Conservation (phyloP, 1,140 invertebrate species). For the Globodera ellingtonae region DNA sequence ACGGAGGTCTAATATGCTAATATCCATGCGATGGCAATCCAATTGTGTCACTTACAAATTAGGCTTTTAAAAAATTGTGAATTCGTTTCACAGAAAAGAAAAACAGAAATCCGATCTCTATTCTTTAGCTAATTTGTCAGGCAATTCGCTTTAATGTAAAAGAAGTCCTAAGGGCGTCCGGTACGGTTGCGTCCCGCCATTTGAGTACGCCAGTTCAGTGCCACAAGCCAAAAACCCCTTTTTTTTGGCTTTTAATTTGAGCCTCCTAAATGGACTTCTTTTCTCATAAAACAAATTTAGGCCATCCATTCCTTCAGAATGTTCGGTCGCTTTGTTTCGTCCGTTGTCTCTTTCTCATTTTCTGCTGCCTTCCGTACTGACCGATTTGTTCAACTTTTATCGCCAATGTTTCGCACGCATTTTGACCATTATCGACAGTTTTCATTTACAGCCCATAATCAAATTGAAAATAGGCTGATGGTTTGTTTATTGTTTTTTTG, state of each 20-base stretch:
- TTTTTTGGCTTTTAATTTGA: not conserved
- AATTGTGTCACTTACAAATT: no score
- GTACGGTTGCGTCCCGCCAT: no score
- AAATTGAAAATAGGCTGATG: not conserved
- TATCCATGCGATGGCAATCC: no score
- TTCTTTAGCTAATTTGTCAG: not conserved
- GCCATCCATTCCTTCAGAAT: not conserved
- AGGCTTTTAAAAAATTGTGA: no score
- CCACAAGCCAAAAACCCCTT: no score
- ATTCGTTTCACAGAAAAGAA: not conserved
- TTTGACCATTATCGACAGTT: not conserved
- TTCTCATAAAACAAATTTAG: not conserved
- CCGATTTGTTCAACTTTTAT: not conserved
- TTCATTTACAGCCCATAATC: constrained; percentile 2
- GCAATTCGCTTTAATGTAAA: not conserved
- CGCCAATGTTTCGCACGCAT: not conserved
- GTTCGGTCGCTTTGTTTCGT: not conserved
- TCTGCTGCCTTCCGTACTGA: not conserved
- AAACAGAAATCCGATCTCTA: not conserved
- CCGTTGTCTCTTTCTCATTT: not conserved
- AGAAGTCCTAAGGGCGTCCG: not conserved
- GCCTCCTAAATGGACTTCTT: no score
- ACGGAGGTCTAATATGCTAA: no score
- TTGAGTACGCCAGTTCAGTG: no score
- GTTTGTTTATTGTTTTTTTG: not conserved